Evolutionary conservation across 2,797 vertebrate species (phyloP), one percentile per base, ranked within the genome.

Genomic region (Lagodon rhomboides): DNA sequence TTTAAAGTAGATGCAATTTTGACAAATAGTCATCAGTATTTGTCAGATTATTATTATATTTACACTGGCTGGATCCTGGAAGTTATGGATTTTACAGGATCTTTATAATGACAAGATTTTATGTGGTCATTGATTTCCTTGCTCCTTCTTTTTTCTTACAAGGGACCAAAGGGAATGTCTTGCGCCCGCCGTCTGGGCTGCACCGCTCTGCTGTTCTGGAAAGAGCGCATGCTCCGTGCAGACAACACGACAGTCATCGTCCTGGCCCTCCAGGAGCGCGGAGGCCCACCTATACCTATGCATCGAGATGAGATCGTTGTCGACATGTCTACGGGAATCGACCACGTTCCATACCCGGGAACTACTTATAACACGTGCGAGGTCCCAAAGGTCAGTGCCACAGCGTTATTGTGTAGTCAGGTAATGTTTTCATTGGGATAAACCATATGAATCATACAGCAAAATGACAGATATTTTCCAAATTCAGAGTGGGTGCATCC

Each of bases 201-300:
- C 90, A 96, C 97, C 6, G 98, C 98, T 0, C 94, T 99, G 1
- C 95, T 97, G 64, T 97, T 98, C 72, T 99, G 98, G 98, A 93
- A 97, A 78, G 97, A 99, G 27, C 97, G 98, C 27, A 98, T 98
- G 97, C 97, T 99, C 47, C 97, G 98, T 3, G 98, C 98, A 0
- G 98, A 99, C 93, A 99, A 99, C 91, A 99, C 98, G 0, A 99
- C 97, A 2, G 97, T 97, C 74, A 97, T 99, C 3, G 98, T 99
- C 5, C 95, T 99, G 92, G 96, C 97, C 81, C 94, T 99, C 73
- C 97, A 97, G 5, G 95, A 97, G 0, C 89, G 89, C 2, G 94
- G 90, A 0, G 95, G 95, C 0, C 91, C 87, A 6, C 92, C 92
- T 3, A 80, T 92, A 54, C 89, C 94, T 16, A 92, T 95, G 91